Evolutionary conservation across 2,113 vertebrate genomes (phyloP).

Genomic region (Lontra canadensis): DNA sequence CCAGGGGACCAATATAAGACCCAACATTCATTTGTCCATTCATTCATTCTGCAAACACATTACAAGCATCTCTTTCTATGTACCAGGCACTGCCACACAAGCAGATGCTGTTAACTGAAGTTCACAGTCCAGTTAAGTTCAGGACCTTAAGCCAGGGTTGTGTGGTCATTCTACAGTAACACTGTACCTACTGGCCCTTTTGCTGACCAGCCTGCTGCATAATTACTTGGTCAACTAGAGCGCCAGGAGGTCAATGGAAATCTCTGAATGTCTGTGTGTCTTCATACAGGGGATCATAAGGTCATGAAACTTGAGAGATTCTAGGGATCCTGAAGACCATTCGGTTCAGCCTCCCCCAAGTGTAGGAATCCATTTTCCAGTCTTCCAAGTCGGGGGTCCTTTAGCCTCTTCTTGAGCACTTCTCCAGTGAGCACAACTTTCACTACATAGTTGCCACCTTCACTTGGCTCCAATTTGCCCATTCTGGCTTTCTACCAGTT

Average conservation of each 20-base stretch:
- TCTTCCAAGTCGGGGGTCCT: neutral
- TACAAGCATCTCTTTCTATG: neutral
- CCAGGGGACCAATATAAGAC: neutral
- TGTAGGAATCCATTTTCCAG: neutral
- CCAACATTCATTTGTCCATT: neutral
- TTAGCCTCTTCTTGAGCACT: neutral
- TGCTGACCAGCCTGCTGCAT: neutral
- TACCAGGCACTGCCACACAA: neutral
- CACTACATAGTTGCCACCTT: neutral
- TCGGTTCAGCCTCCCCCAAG: neutral
- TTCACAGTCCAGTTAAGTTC: neutral
- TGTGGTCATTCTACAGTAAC: neutral
- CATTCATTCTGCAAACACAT: neutral
- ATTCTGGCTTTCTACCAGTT: neutral
- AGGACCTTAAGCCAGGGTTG: neutral
- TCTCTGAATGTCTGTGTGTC: neutral
- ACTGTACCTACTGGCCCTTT: neutral
- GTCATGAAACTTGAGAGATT: constrained; percentile 10
- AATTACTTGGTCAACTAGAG: neutral
- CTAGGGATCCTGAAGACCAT: neutral
- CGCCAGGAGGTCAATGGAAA: neutral
- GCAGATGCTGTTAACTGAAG: neutral
- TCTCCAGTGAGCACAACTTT: neutral
- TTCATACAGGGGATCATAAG: neutral
- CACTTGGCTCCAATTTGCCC: neutral